Conservation (phyloP, 2,888 invertebrate genomes). For the Melipona beecheii region DNA sequence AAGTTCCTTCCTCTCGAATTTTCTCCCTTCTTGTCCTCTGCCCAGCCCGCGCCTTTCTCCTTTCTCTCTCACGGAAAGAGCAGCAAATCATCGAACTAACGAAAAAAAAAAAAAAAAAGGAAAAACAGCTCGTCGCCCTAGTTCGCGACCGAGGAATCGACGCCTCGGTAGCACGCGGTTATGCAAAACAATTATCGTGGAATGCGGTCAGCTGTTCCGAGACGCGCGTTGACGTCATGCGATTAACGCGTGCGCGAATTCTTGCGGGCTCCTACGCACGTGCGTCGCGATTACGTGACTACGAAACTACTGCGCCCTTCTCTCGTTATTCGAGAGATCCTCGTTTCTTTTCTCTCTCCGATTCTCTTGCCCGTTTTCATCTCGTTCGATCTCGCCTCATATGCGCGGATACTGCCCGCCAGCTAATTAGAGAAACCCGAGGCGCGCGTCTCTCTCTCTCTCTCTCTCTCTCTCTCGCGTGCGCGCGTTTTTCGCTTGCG, state of each 20-base stretch:
- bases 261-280: constrained; percentile 63
- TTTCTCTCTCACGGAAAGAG: neutral
- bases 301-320: constrained; percentile 22
- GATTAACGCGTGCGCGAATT: constrained; percentile 67
- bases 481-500: constrained; percentile 54
- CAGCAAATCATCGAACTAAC: neutral
- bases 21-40: neutral
- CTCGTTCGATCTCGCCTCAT: neutral
- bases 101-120: constrained; percentile 11
- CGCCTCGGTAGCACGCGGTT: constrained; percentile 70
- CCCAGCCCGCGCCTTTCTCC: neutral
- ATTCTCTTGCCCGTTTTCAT: neutral
- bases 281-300: constrained; percentile 42
- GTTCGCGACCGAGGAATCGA: constrained; percentile 24
- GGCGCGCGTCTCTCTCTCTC: constrained; percentile 16
- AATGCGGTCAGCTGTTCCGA: constrained; percentile 83
- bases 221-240: constrained; percentile 78
- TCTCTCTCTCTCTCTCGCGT: too few species aligned
- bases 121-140: neutral
- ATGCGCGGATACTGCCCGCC: neutral
- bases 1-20: neutral
- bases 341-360: neutral
- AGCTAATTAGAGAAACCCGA: constrained; percentile 44
- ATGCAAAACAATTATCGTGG: constrained; percentile 83
- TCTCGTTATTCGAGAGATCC: too few species aligned